Base-by-base conservation (phyloP, 2,888 invertebrate genomes). In the Thalpophila matura region DNA sequence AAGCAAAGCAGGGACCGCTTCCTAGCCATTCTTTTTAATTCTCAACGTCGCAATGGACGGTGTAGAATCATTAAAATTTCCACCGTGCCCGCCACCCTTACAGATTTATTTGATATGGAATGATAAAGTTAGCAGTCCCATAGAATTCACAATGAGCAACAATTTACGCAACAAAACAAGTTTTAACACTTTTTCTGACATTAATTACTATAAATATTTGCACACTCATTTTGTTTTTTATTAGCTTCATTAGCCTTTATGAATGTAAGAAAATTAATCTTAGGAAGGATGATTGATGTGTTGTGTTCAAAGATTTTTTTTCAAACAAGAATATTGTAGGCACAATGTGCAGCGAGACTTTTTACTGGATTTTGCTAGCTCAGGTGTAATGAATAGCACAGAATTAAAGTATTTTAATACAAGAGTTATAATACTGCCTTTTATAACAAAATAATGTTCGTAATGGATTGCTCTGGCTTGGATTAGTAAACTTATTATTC, bases 21-120 rank as follows among this genome's bases (percentile, higher is more conserved):
- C 88, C 91, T 86, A 73, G 85, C 89, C 86, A 91, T 93, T 93
- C 91, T 94, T 94, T 94, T 93, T 92, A 90, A 91, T 91, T 91
- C 89, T 87, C 87, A 83, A 82, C 85, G 78, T 83, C 77, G 82
- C 86, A 87, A 86, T 88, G 86, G 86, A 84, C 86, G 87, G 84
- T 66, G 68, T 62, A 83, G 86, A 89, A 89, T 91, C 92, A 92
- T 93, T 94, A 94, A 93, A 93, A 91, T 89, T 87, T 90, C 82
- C 86, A 89, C 83, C 86, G 81, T 83, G 79, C 77, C 49, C 69
- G 66, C 82, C 82, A 82, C 80, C 83, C 81, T 76, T 80, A 79
- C 83, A 83, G 84, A 89, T 90, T 91, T 89, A 88, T 91, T 91
- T 88, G 86, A 89, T 86, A 89, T 70, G 53, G 40, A 59, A 64